Base-by-base conservation (phyloP, 1,140 invertebrate genomes). In the Chlorops oryzae region DNA sequence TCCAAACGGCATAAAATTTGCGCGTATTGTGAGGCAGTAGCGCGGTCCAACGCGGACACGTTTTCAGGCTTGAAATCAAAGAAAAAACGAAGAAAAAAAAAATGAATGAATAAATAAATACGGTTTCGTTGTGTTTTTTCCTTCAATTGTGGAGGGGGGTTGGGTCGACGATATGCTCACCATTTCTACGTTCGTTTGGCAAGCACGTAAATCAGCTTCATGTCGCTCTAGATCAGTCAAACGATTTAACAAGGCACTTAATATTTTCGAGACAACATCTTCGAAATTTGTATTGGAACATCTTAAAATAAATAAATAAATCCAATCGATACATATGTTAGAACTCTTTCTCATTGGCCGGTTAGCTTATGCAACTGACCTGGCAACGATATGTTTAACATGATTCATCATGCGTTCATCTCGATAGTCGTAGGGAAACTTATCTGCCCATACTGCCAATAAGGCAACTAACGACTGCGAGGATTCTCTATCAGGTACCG, bases 371-470 rank as follows among this genome's bases (percentile, higher is more conserved):
- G 18, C 22, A n/a, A 54, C 61, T 52, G 44, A 70, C 67, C 63
- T 69, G 51, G 64, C 59, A 66, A 70, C 67, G 67, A 71, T 71
- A 71, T 71, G 67, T 70, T 70, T 71, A 51, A 83, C 67, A 52
- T 79, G 75, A 53, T 74, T 75, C 75, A 81, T 80, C 75, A 82
- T 80, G 23, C 75, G 61, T 52, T 80, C 78, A 61, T 80, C 78
- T 21, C 79, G 74, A 69, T 82, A 83, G 67, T 83, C 81, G 57
- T 83, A 81, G 9, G 81, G 79, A 62, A 83, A 81, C 51, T 76
- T 75, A 50, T 77, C 75, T 39, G 77, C 69, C 70, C 70, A 72
- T 42, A 68, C 64, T 51, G 62, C 59, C 48, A 73, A 50, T 22
- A 73, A 57, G 51, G 55, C 59, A 24, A 73, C 68, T 48, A 71